A percentile compares a stretch with the other conserved stretches of the same genome.
These are phyloP conservation scores for Heliconius hortense DNA, from an alignment of 2,888 invertebrate genomes.

Conservation along the genomic window DNA sequence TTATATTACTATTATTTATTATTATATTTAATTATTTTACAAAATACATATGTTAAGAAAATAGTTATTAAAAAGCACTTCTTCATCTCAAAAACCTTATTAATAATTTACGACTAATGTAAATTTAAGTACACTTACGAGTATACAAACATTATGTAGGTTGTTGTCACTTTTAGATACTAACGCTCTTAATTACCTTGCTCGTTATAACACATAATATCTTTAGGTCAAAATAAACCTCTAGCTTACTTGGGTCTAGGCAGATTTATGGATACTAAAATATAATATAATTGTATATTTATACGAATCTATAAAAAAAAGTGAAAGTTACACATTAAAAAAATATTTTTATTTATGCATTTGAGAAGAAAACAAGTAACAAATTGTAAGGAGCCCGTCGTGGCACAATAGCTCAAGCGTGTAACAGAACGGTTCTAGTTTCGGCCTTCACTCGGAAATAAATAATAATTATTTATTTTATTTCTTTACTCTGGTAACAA, in stretches of 20 bases:
- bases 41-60: background rate
- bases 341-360: no score
- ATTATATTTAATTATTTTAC: background rate
- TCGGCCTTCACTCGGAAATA: no score
- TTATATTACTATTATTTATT: background rate
- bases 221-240: slow-evolving; percentile 22
- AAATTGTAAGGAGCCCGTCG: no score
- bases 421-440: no score
- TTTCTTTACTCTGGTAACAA: no score
- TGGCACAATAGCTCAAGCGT: no score
- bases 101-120: slow-evolving; percentile 7
- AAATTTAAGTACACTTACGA: slow-evolving; percentile 18
- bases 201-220: slow-evolving; percentile 20
- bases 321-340: no score
- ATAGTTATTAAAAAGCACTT: background rate
- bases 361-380: no score
- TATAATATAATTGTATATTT: background rate
- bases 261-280: slow-evolving; percentile 4
- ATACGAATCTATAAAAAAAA: background rate
- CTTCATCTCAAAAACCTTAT: background rate
- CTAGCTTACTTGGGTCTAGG: slow-evolving; percentile 2
- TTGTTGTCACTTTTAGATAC: slow-evolving; percentile 18
- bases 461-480: no score
- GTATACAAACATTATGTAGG: slow-evolving; percentile 10
- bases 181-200: slow-evolving; percentile 21